Conservation (phyloP, 2,113 vertebrate species). For the Corythoichthys haematopterus region DNA sequence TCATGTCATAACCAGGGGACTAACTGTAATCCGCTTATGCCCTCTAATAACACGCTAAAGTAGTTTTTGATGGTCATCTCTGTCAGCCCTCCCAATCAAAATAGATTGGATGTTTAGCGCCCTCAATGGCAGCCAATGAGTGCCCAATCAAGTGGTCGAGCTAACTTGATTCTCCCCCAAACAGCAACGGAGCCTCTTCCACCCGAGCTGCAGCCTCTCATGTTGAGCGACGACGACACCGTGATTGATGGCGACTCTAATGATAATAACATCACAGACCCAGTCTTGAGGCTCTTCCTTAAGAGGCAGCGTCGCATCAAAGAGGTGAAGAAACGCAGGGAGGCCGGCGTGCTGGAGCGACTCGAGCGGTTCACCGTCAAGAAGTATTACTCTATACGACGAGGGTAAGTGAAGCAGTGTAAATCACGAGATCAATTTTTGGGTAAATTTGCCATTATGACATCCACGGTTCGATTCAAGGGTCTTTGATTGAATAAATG, state of each 20-base stretch:
- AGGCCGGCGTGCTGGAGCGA: constrained; percentile 68
- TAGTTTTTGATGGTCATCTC: too few relatives aligned
- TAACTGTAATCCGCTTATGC: too few relatives aligned
- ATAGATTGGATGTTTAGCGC: too few relatives aligned
- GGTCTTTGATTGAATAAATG: too few relatives aligned
- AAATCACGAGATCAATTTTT: background rate
- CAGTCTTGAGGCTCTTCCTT: constrained; percentile 76
- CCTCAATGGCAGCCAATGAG: too few relatives aligned
- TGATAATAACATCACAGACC: constrained; percentile 72
- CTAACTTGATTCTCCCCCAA: background rate
- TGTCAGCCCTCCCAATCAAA: too few relatives aligned
- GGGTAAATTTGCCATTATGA: too few relatives aligned
- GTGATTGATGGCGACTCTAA: constrained; percentile 9
- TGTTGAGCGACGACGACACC: constrained; percentile 53
- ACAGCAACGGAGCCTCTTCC: constrained; percentile 81
- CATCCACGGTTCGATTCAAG: too few relatives aligned
- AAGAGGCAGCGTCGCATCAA: constrained; percentile 77
- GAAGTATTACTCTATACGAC: constrained; percentile 82
- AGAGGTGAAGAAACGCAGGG: constrained; percentile 74
- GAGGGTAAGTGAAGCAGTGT: constrained; percentile 72
- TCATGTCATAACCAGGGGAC: too few relatives aligned
- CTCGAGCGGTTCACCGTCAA: constrained; percentile 75
- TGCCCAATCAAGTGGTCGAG: too few relatives aligned
- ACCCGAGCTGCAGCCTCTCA: constrained; percentile 82
- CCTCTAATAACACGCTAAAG: too few relatives aligned